Percentiles rank a stretch among this genome's conserved stretches.
Conservation (phyloP, 2,888 invertebrate species). For the Drosophila prostipennis region DNA sequence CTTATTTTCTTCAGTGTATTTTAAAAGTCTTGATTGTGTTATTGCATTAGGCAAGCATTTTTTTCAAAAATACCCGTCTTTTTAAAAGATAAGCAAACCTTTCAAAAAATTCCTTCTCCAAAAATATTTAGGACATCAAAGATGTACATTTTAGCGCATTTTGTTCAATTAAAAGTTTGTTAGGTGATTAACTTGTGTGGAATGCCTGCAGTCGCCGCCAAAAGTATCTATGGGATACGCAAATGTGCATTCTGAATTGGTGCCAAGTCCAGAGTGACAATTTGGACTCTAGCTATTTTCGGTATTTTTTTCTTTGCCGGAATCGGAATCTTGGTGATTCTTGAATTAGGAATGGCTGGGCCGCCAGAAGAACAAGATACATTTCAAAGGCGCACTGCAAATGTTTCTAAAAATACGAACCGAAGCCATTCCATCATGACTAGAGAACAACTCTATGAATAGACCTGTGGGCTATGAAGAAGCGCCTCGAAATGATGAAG, state of each 20-base stretch:
- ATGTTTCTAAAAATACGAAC: conserved; percentile 64
- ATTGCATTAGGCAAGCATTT: no score
- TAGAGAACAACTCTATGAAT: conserved; percentile 47
- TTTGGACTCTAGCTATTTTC: conserved; percentile 58
- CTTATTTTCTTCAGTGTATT: no score
- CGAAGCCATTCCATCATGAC: conserved; percentile 73
- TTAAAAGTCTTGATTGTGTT: no score
- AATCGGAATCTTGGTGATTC: conserved; percentile 29
- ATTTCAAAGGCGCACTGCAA: conserved; percentile 67
- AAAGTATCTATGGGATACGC: conserved; percentile 17
- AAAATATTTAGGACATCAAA: conserved; percentile 16
- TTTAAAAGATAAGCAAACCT: not conserved
- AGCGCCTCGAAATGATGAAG: conserved; percentile 35
- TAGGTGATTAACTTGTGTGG: conserved; percentile 62
- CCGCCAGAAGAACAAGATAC: conserved; percentile 52
- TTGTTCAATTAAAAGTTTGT: conserved; percentile 16
- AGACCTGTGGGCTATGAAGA: conserved; percentile 2
- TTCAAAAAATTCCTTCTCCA: conserved; percentile 1
- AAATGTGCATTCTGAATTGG: conserved; percentile 54
- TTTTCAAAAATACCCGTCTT: not conserved
- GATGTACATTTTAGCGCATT: conserved; percentile 4
- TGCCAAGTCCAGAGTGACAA: conserved; percentile 63
- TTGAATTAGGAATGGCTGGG: conserved; percentile 64
- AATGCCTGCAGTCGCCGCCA: conserved; percentile 28
- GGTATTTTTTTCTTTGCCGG: conserved; percentile 45